These are phyloP conservation scores for Papilio aristodemus DNA, from an alignment of 1,140 invertebrate genomes.

Conservation along the genomic window DNA sequence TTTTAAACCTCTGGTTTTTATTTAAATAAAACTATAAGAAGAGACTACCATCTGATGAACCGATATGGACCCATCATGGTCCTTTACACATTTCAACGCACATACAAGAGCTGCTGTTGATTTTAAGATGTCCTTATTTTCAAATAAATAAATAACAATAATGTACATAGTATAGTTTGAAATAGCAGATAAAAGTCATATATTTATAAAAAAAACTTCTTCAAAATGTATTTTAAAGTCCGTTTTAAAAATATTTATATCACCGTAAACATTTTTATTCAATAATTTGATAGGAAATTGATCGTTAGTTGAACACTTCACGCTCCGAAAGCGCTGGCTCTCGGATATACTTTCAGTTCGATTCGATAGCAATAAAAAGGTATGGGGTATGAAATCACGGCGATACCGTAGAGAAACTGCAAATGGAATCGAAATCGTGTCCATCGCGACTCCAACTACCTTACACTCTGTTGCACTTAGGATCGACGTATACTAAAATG, in stretches of 20 bases:
- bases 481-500: constrained; percentile 30
- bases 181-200: too few species aligned
- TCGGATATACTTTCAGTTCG: constrained; percentile 41
- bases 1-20: too few species aligned
- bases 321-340: constrained; percentile 11
- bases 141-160: not conserved
- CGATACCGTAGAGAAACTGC: constrained; percentile 57
- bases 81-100: too few species aligned
- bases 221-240: not conserved
- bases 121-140: too few species aligned
- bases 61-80: too few species aligned
- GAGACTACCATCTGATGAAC: too few species aligned
- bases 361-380: constrained; percentile 31
- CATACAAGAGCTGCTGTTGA: too few species aligned
- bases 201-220: too few species aligned
- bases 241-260: constrained; percentile 3
- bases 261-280: not conserved
- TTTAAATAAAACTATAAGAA: too few species aligned
- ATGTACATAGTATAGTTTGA: too few species aligned
- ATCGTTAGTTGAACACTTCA: constrained; percentile 14
- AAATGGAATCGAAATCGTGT: constrained; percentile 58
- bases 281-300: constrained; percentile 16
- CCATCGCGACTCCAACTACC: constrained; percentile 40
- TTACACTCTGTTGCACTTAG: constrained; percentile 31
- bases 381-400: constrained; percentile 48